phyloP scores from a whole-genome alignment of 2,113 vertebrate species.

The Corydoras sp. region DNA sequence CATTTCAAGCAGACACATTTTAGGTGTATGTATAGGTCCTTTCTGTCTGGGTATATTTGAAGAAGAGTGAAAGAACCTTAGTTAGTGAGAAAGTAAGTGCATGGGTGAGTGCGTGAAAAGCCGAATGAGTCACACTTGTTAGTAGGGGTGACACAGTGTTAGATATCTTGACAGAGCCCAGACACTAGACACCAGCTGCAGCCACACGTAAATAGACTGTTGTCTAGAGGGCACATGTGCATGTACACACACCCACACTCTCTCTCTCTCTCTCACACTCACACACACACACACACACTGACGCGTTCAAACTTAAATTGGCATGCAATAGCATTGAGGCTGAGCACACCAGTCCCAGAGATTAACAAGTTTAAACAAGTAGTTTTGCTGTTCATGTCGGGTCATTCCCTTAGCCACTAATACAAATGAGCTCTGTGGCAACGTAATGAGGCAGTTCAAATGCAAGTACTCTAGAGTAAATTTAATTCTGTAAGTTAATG shows the following conservation, averaged over 20 bases:
- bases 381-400: neutral
- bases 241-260: constrained; percentile 55
- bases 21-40: too few species aligned
- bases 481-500: constrained; percentile 8
- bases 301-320: neutral
- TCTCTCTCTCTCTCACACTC: constrained; percentile 45
- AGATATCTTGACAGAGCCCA: constrained; percentile 70
- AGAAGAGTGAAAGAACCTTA: constrained; percentile 22
- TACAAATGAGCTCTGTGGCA: neutral
- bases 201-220: constrained; percentile 70
- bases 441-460: neutral
- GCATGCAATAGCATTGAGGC: neutral
- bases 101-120: constrained; percentile 12
- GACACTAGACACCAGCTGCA: constrained; percentile 74
- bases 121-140: constrained; percentile 70
- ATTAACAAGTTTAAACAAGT: neutral
- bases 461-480: constrained; percentile 9
- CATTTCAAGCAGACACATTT: too few species aligned
- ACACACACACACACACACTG: constrained; percentile 40
- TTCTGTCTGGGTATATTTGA: neutral
- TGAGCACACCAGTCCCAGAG: neutral
- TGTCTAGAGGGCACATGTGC: constrained; percentile 66
- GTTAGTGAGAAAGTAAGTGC: too few species aligned
- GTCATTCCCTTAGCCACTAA: neutral
- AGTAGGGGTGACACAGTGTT: constrained; percentile 68